These are phyloP conservation scores for Phrynocephalus guinanensis DNA, from an alignment of 2,797 vertebrate species.

Conservation along the genomic window DNA sequence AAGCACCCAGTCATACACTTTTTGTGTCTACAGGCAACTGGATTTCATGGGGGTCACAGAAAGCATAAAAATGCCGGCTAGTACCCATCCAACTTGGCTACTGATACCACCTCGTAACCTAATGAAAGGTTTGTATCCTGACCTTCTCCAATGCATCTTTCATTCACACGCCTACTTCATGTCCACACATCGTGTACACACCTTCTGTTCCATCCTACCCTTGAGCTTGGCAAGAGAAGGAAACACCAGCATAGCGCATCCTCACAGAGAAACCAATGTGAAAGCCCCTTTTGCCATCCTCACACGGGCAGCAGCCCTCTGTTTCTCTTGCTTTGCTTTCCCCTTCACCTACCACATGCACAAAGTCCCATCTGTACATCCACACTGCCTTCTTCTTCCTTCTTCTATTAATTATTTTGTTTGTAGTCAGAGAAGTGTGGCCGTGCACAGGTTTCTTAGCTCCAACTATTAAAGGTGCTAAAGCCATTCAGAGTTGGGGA, in stretches of 20 bases:
- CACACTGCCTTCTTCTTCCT: neutral
- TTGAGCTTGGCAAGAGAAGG: neutral
- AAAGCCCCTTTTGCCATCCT: neutral
- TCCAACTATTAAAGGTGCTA: neutral
- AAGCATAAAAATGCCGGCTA: neutral
- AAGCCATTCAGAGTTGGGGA: neutral
- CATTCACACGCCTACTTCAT: slow-evolving; percentile 8
- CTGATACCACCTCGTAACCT: neutral
- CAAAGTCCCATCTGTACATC: neutral
- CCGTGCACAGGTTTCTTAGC: accelerated
- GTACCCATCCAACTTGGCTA: neutral
- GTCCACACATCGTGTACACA: slow-evolving; percentile 51
- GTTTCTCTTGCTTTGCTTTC: neutral
- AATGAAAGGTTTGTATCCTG: neutral
- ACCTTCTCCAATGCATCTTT: neutral
- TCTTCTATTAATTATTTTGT: neutral
- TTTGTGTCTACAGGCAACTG: accelerated
- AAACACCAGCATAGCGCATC: neutral
- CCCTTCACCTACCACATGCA: neutral
- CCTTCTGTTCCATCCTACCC: slow-evolving; percentile 50
- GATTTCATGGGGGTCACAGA: neutral
- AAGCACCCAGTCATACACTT: neutral
- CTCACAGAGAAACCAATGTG: neutral
- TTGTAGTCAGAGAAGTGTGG: neutral
- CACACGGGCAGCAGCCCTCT: neutral